Evolutionary conservation across 2,113 vertebrate genomes (phyloP).

Genomic region (Halichoeres trimaculatus): DNA sequence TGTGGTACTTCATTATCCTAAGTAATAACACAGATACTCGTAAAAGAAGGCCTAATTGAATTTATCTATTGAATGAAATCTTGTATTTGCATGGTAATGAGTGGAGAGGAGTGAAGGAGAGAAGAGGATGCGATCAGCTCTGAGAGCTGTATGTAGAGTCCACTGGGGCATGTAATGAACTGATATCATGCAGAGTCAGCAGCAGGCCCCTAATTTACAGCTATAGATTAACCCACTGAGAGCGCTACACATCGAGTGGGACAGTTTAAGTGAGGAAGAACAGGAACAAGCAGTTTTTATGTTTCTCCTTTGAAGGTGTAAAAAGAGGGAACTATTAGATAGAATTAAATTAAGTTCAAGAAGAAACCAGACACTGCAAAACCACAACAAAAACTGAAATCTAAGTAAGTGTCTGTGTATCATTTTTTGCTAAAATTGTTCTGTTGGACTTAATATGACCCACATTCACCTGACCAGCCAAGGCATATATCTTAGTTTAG

Average conservation of each 20-base stretch:
- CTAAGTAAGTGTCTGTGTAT: too few species aligned
- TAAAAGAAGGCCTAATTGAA: neutral
- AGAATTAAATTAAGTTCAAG: neutral
- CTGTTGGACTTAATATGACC: too few species aligned
- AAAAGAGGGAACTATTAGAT: neutral
- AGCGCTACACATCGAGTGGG: constrained; percentile 19
- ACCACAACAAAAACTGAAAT: too few species aligned
- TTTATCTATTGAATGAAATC: neutral
- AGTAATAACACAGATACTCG: neutral
- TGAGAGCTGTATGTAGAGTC: constrained; percentile 38
- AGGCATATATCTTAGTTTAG: too few species aligned
- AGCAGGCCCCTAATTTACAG: constrained; percentile 55
- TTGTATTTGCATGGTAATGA: neutral
- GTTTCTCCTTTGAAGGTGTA: constrained; percentile 12
- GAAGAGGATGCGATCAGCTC: neutral
- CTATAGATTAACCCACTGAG: constrained; percentile 52
- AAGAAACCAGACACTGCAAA: too few species aligned
- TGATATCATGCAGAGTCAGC: constrained; percentile 68
- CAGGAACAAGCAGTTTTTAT: neutral
- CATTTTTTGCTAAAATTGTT: too few species aligned
- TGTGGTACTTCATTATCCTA: neutral
- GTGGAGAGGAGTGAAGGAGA: neutral
- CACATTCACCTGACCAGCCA: too few species aligned
- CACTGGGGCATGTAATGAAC: constrained; percentile 55
- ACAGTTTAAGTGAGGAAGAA: neutral